Evolutionary conservation across 2,888 invertebrate genomes (phyloP).

Genomic region (Syritta pipiens): DNA sequence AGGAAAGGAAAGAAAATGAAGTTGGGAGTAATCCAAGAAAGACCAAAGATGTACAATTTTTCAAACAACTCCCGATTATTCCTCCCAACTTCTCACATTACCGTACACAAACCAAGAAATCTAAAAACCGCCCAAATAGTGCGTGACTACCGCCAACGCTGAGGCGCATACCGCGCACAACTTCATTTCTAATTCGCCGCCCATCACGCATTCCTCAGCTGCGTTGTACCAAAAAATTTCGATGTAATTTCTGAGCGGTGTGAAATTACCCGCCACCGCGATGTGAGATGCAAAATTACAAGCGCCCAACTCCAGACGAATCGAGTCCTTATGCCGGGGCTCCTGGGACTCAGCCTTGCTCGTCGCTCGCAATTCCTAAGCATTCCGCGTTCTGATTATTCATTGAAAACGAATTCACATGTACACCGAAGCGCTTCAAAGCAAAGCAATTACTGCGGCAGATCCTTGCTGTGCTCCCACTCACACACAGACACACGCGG

Average conservation of each 20-base stretch:
- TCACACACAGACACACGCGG: background rate
- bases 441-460: slow-evolving; percentile 46
- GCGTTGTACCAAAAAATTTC: background rate
- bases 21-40: too few species aligned
- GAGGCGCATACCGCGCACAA: too few species aligned
- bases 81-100: too few species aligned
- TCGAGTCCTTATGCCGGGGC: slow-evolving; percentile 7
- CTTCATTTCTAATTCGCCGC: background rate
- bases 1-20: too few species aligned
- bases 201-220: background rate
- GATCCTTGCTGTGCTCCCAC: slow-evolving; percentile 4
- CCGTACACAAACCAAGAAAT: too few species aligned
- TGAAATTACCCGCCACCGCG: slow-evolving; percentile 18
- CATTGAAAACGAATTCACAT: slow-evolving; percentile 32
- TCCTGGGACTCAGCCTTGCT: slow-evolving; percentile 5
- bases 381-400: slow-evolving; percentile 55
- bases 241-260: slow-evolving; percentile 18
- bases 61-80: too few species aligned
- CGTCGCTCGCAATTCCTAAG: slow-evolving; percentile 44
- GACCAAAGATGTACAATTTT: too few species aligned
- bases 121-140: too few species aligned
- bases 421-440: background rate
- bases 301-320: slow-evolving; percentile 1
- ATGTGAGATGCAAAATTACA: slow-evolving; percentile 20
- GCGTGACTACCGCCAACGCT: too few species aligned